phyloP scores from a whole-genome alignment of 1,140 invertebrate species.

The Atta texana region DNA sequence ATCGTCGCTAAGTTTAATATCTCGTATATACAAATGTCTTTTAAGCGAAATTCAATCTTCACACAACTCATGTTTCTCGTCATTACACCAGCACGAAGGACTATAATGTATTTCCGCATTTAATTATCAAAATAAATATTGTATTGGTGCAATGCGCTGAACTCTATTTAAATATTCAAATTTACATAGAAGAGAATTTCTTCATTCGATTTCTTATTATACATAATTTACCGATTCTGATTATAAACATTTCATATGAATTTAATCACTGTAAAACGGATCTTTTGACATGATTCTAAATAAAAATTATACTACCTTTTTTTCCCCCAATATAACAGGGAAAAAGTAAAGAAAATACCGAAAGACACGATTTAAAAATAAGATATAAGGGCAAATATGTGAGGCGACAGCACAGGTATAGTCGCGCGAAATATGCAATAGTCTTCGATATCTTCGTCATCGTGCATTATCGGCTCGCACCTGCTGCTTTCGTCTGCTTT shows the following conservation, averaged over 20 bases:
- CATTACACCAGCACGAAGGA: no score
- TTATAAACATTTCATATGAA: background rate
- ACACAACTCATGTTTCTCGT: background rate
- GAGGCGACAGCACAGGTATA: background rate
- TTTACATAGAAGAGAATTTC: background rate
- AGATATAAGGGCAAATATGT: background rate
- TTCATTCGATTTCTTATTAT: background rate
- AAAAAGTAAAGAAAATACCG: background rate
- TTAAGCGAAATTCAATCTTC: background rate
- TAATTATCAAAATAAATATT: slow-evolving; percentile 12
- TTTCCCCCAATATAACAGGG: background rate
- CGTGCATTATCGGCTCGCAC: background rate
- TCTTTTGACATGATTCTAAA: background rate
- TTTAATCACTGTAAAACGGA: background rate
- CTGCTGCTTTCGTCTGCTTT: background rate
- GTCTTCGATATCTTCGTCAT: background rate
- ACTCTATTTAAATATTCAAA: slow-evolving; percentile 20
- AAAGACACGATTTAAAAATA: background rate
- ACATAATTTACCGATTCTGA: background rate
- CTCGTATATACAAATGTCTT: background rate
- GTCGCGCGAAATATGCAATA: background rate
- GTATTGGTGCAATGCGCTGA: background rate
- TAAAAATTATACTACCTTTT: background rate
- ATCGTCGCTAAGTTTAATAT: slow-evolving; percentile 14
- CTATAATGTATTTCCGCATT: background rate